Evolutionary conservation across 2,888 invertebrate species (phyloP).

Genomic region (Metopia argyrocephala): DNA sequence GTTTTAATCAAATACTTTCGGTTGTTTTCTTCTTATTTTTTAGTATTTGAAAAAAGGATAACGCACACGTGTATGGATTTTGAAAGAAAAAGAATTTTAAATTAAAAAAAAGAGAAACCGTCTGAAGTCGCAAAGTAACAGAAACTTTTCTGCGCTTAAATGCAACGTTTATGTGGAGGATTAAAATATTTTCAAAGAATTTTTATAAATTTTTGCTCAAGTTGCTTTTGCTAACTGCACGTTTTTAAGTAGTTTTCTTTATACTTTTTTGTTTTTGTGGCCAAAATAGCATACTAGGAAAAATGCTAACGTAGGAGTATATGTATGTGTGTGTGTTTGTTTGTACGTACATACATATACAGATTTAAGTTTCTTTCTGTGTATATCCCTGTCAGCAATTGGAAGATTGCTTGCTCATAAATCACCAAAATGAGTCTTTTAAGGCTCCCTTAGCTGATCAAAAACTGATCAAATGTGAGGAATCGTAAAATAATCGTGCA

Average conservation of each 20-base stretch:
- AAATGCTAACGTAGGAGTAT: slow-evolving; percentile 26
- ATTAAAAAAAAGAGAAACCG: neutral
- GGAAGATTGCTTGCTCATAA: too few species aligned
- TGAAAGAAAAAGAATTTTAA: neutral
- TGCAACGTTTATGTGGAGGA: slow-evolving; percentile 23
- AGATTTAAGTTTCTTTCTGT: too few species aligned
- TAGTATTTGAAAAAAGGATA: neutral
- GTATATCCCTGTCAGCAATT: too few species aligned
- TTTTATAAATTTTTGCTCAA: neutral
- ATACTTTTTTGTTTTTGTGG: slow-evolving; percentile 1
- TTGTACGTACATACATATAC: neutral
- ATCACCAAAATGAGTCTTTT: too few species aligned
- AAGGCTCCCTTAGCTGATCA: too few species aligned
- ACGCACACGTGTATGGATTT: neutral
- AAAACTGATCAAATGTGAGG: too few species aligned
- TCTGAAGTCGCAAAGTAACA: neutral
- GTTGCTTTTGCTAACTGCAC: neutral
- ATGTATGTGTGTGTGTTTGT: slow-evolving; percentile 5
- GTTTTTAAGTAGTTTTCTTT: slow-evolving; percentile 9
- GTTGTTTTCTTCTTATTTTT: neutral
- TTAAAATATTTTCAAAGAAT: slow-evolving; percentile 24
- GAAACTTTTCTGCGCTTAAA: slow-evolving; percentile 23
- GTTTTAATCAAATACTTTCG: neutral
- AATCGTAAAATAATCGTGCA: too few species aligned
- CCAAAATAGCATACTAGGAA: slow-evolving; percentile 25